Evolutionary conservation across 1,140 invertebrate species (phyloP), one percentile per base, ranked within the genome.

Genomic region (Cephus cinctus): DNA sequence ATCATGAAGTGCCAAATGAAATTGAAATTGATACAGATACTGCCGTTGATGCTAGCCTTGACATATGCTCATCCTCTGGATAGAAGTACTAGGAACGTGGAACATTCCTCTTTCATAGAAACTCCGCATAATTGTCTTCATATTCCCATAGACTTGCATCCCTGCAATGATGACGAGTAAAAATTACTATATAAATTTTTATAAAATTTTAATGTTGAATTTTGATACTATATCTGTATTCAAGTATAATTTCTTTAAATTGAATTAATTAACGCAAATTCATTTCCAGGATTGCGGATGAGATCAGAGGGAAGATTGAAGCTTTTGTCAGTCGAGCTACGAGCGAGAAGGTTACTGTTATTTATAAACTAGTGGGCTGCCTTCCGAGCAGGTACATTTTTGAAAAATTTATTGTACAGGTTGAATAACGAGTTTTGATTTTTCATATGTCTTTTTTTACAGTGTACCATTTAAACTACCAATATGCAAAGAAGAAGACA

Each of bases 381-480:
- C n/a, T 54, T 12, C 60, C 57, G 2, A 16, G 43, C 6, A 55
- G 57, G 60, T 60, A 44, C 25, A 22, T 21, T 31, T 22, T 30
- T n/a, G n/a, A 27, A 6, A n/a, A n/a, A 6, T 27, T 6, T 6
- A 27, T 6, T 6, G 21, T 39, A 23, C 25, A 27, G 12, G 12
- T 14, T 35, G 9, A 23, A 21, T 19, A 3, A 15, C 16, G 2
- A 22, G 9, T 23, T 20, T 4, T n/a, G n/a, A n/a, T n/a, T n/a
- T 27, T 38, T 5, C 14, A n/a, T 18, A 22, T n/a, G 11, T 21
- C 23, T 27, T 32, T 47, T 23, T 3, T 36, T 42, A 9, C 39
- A 65, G 62, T 36, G 35, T 65, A 32, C 58, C 57, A 3, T 57
- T 55, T 12, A 39, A 30, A 20, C 44, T 61, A 23, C 56, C 60